Evolutionary conservation across 1,140 invertebrate genomes (phyloP), one percentile per base, ranked within the genome.

Genomic region (Saxidomus purpurata): DNA sequence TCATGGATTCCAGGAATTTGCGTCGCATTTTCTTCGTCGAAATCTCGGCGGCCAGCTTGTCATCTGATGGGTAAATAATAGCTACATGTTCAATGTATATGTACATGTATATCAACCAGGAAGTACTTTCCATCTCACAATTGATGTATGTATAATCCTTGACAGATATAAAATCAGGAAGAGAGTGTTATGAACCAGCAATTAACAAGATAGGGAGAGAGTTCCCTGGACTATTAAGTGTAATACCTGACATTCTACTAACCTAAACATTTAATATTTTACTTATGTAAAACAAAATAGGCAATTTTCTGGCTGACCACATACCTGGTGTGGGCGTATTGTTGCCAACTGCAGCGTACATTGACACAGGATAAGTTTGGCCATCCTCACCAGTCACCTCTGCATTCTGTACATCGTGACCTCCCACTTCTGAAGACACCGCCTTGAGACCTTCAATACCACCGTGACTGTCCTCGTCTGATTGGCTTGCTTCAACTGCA

Each of bases 1-100:
- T 89, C 87, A 89, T 89, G 0, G 87, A 83, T n/a, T 89, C 87
- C 13, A 89, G 40, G 40, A 89, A 84, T 63, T 89, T 83, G 9
- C 87, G 63, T 34, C 87, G 79, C 87, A 89, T 89, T 25, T 89
- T 89, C 69, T 88, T 88, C 1, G 86, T 88, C 3, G 86, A 88
- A 3, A 88, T 80, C 28, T 88, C 86, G 15, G 86, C 86, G 11
- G 86, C 86, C 38, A 88, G 59, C 47, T 88, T 88, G 13, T 88
- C 86, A 88, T 88, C 86, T 81, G 47, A 34, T 31, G 19, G 49
- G 15, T 43, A 43, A 43, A 43, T 43, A 34, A 74, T 11, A 28
- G 25, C 31, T 28, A 67, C 63, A n/a, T 67, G 19, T 67, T 11
- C 31, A 11, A n/a, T 15, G n/a, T 55, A n/a, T n/a, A n/a, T n/a